A percentile compares a stretch with the other conserved stretches of the same genome.
phyloP scores from a whole-genome alignment of 2,888 invertebrate genomes.

The Lacanobia oleracea region DNA sequence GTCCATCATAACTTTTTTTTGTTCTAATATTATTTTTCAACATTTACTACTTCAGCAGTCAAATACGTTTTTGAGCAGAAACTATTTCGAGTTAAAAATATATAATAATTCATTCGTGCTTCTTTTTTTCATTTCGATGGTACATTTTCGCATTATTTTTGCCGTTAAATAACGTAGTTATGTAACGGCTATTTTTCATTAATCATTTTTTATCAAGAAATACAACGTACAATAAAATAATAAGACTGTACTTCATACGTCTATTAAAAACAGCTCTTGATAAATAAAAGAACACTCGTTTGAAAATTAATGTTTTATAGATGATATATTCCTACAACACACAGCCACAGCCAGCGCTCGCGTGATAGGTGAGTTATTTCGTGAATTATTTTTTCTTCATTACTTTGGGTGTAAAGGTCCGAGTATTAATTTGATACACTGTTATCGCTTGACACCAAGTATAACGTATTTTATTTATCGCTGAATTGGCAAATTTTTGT shows the following conservation, averaged over 20 bases:
- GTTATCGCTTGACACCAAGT: slow-evolving; percentile 21
- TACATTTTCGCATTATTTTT: too few species aligned
- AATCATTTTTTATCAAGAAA: too few species aligned
- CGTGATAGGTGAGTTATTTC: slow-evolving; percentile 58
- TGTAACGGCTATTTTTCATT: too few species aligned
- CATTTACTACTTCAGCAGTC: too few species aligned
- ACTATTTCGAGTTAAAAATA: too few species aligned
- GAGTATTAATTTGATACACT: slow-evolving; percentile 44
- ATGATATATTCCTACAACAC: slow-evolving; percentile 7
- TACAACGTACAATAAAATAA: not conserved
- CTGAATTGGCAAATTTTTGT: not conserved
- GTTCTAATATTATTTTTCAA: too few species aligned
- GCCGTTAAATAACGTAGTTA: too few species aligned
- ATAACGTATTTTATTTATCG: slow-evolving; percentile 5
- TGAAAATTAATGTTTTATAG: slow-evolving; percentile 27
- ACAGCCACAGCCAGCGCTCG: slow-evolving; percentile 19
- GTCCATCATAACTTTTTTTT: too few species aligned
- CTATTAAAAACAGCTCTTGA: not conserved
- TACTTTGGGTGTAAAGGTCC: slow-evolving; percentile 42
- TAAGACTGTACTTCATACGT: not conserved
- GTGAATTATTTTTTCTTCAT: slow-evolving; percentile 55
- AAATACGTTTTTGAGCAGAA: too few species aligned
- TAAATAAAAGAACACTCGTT: slow-evolving; percentile 29
- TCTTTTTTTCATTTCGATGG: too few species aligned
- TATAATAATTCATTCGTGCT: too few species aligned